Base-by-base conservation (phyloP, 2,888 invertebrate genomes). In the Notocelia uddmanniana region DNA sequence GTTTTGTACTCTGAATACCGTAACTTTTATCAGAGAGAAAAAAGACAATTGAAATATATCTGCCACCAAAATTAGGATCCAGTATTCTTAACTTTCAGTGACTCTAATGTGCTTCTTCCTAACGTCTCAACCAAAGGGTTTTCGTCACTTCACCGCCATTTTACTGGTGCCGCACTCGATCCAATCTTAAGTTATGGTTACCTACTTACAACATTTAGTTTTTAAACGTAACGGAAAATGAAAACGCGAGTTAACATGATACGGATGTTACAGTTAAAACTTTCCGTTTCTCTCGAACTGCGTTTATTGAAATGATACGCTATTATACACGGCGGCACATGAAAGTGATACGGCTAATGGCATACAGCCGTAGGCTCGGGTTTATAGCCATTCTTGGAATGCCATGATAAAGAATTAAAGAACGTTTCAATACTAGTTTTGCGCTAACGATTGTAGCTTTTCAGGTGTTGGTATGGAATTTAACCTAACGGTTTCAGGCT, bases 231-330 rank as follows among this genome's bases (percentile, higher is more conserved):
- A 48, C 48, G 23, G 26, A 19, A 21, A 31, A 26, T 41, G 66
- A 67, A 67, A 67, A 57, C 41, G 66, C 31, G 13, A 57, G 57
- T 57, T 48, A 31, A 18, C 31, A 45, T 45, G n/a, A 31, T 57
- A 55, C 62, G 62, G 31, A 34, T 58, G 34, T 31, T 58, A 58
- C 21, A 13, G 48, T 34, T 34, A 18, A 50, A 19, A 64, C 63
- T 70, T 70, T 70, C 69, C n/a, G 23, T 70, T 70, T 64, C 63
- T 58, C 63, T 70, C 37, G 34, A 50, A 70, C 48, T 21, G 50
- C 23, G 21, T 41, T n/a, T 31, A 64, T 57, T 57, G 10, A 50
- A 58, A 69, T 64, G 6, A 64, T 63, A 64, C 50, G 69, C 34
- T 57, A 69, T 63, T 52, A 52, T 21, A 37, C 57, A 68, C 58